A percentile compares a stretch with the other conserved stretches of the same genome.
Evolutionary conservation across 1,140 invertebrate genomes (phyloP).

Genomic region (Mizuhopecten yessoensis): DNA sequence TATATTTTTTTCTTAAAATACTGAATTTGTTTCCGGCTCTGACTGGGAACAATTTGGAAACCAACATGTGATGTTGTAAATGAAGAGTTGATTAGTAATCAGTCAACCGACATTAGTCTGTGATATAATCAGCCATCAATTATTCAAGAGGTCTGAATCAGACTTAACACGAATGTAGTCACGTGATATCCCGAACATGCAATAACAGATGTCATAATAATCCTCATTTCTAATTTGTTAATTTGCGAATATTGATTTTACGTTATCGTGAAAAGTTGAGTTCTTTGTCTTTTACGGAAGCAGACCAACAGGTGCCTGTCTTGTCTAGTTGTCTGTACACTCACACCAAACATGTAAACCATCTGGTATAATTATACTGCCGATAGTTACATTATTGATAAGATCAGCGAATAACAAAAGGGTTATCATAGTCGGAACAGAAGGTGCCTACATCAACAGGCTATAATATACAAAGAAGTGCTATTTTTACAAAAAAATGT

Average conservation of each 20-base stretch:
- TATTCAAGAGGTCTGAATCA: neutral
- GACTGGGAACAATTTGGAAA: no score
- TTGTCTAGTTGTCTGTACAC: neutral
- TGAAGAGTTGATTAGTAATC: neutral
- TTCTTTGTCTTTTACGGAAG: neutral
- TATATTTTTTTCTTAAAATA: no score
- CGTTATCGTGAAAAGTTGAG: neutral
- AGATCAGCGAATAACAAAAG: neutral
- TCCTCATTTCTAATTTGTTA: constrained; percentile 1
- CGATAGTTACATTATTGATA: neutral
- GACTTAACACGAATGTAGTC: neutral
- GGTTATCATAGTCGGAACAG: no score
- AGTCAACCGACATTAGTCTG: neutral
- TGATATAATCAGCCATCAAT: neutral
- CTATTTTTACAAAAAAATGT: no score
- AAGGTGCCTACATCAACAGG: no score
- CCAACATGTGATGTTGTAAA: neutral
- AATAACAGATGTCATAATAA: constrained; percentile 14
- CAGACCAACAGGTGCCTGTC: neutral
- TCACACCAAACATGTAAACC: neutral
- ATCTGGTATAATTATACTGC: neutral
- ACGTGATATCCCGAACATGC: neutral
- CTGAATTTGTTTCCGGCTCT: no score
- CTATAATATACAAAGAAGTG: no score
- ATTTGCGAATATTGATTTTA: constrained; percentile 21